These are phyloP conservation scores for Patiria pectinifera DNA, from an alignment of 53 echinoderm and acorn worm species.

Conservation along the genomic window DNA sequence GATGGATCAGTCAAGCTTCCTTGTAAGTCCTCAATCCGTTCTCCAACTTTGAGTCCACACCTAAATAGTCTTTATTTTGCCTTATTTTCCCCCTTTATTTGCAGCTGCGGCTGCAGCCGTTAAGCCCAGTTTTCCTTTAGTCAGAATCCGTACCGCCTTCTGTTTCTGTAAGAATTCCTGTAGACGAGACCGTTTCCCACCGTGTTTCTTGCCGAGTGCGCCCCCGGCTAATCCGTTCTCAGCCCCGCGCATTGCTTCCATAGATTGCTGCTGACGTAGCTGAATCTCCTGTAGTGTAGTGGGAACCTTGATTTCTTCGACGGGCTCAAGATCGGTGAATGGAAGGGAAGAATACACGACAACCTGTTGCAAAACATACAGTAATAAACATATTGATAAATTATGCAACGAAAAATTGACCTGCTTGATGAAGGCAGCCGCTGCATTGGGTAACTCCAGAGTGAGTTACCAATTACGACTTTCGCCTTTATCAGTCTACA, in stretches of 20 bases:
- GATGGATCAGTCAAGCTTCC: no score
- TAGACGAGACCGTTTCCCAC: conserved; percentile 72
- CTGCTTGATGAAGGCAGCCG: no score
- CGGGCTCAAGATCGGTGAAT: conserved; percentile 88
- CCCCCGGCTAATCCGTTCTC: conserved; percentile 47
- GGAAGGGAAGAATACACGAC: conserved; percentile 95
- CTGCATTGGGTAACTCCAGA: no score
- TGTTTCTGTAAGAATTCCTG: conserved; percentile 91
- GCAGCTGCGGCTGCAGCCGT: conserved; percentile 8
- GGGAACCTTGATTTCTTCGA: conserved; percentile 83
- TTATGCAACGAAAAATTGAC: no score
- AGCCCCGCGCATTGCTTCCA: conserved; percentile 64
- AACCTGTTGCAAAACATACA: conserved; percentile 55
- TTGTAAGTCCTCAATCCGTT: no score
- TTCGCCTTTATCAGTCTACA: no score
- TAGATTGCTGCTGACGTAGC: conserved; percentile 81
- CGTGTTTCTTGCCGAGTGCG: conserved; percentile 67
- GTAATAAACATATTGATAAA: background rate
- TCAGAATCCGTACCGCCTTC: conserved; percentile 71
- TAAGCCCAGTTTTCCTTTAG: conserved; percentile 22
- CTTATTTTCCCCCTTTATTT: conserved; percentile 45
- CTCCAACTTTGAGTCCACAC: no score
- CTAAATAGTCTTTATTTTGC: background rate
- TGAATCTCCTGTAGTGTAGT: conserved; percentile 85
- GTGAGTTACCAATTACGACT: no score